These are phyloP conservation scores for Hypomesus transpacificus DNA, from an alignment of 2,113 vertebrate species.

Conservation along the genomic window DNA sequence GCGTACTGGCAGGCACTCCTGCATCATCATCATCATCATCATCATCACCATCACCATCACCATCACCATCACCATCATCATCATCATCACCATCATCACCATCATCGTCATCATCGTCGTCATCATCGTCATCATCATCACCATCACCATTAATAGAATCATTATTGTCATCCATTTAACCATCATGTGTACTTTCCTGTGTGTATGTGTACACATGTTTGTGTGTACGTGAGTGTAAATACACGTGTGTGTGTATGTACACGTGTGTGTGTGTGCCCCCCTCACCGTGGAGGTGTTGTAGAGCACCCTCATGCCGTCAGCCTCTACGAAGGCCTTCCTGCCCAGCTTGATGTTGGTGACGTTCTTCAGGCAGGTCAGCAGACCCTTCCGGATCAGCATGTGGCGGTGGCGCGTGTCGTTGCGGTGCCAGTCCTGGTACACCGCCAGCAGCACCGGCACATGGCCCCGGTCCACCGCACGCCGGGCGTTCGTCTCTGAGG, in stretches of 20 bases:
- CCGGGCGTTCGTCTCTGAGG: slow-evolving; percentile 88
- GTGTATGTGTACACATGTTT: too few relatives aligned
- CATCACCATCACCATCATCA: too few relatives aligned
- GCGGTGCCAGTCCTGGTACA: slow-evolving; percentile 94
- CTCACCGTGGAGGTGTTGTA: slow-evolving; percentile 91
- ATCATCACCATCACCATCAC: neutral
- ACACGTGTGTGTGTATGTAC: too few relatives aligned
- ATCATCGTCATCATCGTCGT: neutral
- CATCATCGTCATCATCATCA: neutral
- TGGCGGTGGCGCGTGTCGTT: slow-evolving; percentile 91
- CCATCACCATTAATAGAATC: neutral
- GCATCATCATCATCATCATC: neutral
- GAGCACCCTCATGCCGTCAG: slow-evolving; percentile 92
- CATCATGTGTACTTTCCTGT: too few relatives aligned
- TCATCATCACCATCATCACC: neutral
- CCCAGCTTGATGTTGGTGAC: slow-evolving; percentile 91
- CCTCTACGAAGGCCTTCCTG: slow-evolving; percentile 89
- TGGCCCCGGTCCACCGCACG: slow-evolving; percentile 87
- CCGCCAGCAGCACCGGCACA: slow-evolving; percentile 80
- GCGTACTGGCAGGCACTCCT: slow-evolving; percentile 95
- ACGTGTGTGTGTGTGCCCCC: too few relatives aligned
- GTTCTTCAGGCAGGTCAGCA: slow-evolving; percentile 90
- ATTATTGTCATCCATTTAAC: neutral
- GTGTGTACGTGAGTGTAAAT: too few relatives aligned
- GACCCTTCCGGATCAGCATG: slow-evolving; percentile 90